Conservation (phyloP, 1,140 invertebrate species). For the Drosophila burlai region DNA sequence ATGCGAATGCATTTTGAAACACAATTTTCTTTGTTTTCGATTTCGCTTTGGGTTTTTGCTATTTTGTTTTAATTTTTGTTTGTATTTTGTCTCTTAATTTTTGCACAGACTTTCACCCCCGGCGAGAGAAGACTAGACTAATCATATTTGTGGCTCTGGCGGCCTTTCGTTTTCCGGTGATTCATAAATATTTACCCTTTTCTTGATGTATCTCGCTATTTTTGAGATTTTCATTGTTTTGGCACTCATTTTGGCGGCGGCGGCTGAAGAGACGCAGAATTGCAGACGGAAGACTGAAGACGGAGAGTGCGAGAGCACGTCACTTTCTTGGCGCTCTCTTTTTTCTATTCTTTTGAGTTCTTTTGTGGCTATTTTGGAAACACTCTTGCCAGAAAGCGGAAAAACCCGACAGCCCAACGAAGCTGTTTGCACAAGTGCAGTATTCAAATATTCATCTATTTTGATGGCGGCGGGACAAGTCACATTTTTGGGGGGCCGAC, state of each 20-base stretch:
- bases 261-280: constrained; percentile 19
- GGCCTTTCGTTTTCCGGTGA: constrained; percentile 6
- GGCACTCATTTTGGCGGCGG: constrained; percentile 73
- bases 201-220: constrained; percentile 85
- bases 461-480: constrained; percentile 17
- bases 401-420: constrained; percentile 23
- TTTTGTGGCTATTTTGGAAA: constrained; percentile 70
- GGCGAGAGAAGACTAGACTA: constrained; percentile 35
- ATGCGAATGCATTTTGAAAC: constrained; percentile 47
- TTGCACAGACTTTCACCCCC: constrained; percentile 65
- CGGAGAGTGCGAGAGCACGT: constrained; percentile 5
- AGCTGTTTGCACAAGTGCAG: constrained; percentile 33
- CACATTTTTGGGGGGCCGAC: constrained; percentile 49
- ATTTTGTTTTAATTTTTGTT: constrained; percentile 14
- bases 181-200: constrained; percentile 78
- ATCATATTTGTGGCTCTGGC: constrained; percentile 15
- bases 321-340: constrained; percentile 29
- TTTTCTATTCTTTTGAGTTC: constrained; percentile 23
- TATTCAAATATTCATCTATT: constrained; percentile 40
- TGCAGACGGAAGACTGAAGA: constrained; percentile 15
- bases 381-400: constrained; percentile 32
- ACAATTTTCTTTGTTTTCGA: constrained; percentile 29
- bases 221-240: constrained; percentile 81
- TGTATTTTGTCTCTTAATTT: constrained; percentile 8
- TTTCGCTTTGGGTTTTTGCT: constrained; percentile 10